A percentile compares a stretch with the other conserved stretches of the same genome.
phyloP scores from a whole-genome alignment of 2,888 invertebrate species.

The Caenorhabditis sp. region DNA sequence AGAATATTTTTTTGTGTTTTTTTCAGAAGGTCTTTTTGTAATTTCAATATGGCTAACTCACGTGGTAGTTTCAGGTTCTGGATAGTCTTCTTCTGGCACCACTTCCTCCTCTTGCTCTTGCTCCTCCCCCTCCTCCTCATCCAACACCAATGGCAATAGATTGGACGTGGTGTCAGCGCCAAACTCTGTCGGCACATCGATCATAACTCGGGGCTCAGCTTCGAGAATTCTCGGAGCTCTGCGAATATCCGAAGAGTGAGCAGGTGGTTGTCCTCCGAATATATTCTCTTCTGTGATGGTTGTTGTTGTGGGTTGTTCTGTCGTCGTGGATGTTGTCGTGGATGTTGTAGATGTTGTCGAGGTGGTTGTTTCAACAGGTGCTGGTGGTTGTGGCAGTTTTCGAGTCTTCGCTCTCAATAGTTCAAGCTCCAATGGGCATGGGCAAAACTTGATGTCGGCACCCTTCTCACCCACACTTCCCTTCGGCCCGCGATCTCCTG shows the following conservation, averaged over 20 bases:
- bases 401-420: conserved; percentile 34
- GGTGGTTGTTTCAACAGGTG: not conserved
- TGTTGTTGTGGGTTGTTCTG: not conserved
- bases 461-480: conserved; percentile 62
- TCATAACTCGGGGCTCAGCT: not conserved
- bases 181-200: conserved; percentile 34
- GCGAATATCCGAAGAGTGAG: not conserved
- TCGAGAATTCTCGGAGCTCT: not conserved
- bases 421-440: conserved; percentile 63
- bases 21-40: no score
- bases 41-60: conserved; percentile 6
- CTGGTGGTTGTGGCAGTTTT: conserved; percentile 5
- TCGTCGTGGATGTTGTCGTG: conserved; percentile 9
- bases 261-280: conserved; percentile 9
- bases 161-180: conserved; percentile 7
- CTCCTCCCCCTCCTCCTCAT: conserved; percentile 16
- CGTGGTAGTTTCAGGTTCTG: conserved; percentile 28
- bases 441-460: conserved; percentile 67
- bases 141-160: conserved; percentile 5
- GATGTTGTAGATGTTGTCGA: conserved; percentile 3
- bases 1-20: no score
- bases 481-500: conserved; percentile 52
- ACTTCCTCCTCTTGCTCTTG: no score
- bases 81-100: conserved; percentile 39
- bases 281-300: not conserved